Base-by-base conservation (phyloP, 2,888 invertebrate genomes). In the Lepidochrysops patricia region DNA sequence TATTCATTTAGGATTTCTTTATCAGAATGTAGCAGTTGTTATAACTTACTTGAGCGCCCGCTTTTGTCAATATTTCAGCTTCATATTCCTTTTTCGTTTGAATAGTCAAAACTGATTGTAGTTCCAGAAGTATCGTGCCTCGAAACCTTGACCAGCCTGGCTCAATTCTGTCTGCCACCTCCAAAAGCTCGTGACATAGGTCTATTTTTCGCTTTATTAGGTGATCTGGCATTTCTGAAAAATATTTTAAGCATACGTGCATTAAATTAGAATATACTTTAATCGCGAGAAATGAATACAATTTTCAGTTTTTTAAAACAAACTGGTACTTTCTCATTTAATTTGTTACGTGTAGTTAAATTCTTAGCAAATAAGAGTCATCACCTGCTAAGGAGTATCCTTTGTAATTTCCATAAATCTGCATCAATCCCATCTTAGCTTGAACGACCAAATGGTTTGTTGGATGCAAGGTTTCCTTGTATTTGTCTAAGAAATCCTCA, bases 351-450 rank as follows among this genome's bases (percentile, higher is more conserved):
- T n/a, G n/a, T n/a, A n/a, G n/a, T n/a, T n/a, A n/a, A n/a, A n/a
- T n/a, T n/a, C n/a, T n/a, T n/a, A n/a, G n/a, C n/a, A n/a, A n/a
- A n/a, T n/a, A n/a, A 50, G 19, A 58, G 43, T 63, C 50, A 29
- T 69, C 77, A 93, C 93, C 92, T 72, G 87, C 70, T 67, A 92
- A 79, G 32, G 72, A 71, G 69, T 89, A 92, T 67, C 91, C 92
- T 61, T 90, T 84, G 4, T 82, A 79, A 75, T 91, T 91, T 62
- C 93, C 93, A 72, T 94, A 94, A 64, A 94, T 88, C 75, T 94
- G 94, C 56, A 91, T 85, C 34, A 95, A 79, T 2, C 93, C 92
- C 72, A 94, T 91, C 72, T 94, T 94, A 1, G 93, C 91, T 72
- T 93, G 92, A 15, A 94, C 76, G 0, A 93, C 84, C 67, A 94